Evolutionary conservation across 1,140 invertebrate species (phyloP).

Genomic region (Nephila pilipes): DNA sequence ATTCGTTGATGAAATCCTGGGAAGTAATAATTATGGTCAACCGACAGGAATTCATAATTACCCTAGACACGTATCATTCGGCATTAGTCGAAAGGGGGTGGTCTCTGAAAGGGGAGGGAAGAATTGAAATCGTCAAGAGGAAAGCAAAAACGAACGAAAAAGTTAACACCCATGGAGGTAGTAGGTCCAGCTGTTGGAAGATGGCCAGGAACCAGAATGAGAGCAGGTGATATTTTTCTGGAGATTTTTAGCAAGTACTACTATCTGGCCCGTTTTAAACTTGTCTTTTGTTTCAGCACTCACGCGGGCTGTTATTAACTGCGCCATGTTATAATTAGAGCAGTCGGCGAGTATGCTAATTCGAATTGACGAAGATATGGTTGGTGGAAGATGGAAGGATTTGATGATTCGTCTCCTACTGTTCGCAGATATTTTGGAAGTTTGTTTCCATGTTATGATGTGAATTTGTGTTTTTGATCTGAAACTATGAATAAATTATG

Average conservation of each 20-base stretch:
- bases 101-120: neutral
- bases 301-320: constrained; percentile 2
- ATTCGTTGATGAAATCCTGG: constrained; percentile 63
- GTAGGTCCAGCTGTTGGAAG: constrained; percentile 56
- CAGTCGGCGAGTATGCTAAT: constrained; percentile 25
- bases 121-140: neutral
- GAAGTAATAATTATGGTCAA: constrained; percentile 59
- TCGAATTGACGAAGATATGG: neutral
- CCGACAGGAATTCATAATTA: constrained; percentile 67
- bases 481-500: too few species aligned
- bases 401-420: too few species aligned
- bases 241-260: constrained; percentile 13
- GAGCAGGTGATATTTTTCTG: constrained; percentile 53
- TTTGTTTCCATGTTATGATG: too few species aligned
- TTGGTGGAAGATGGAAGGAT: neutral
- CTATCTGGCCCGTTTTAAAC: neutral
- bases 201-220: neutral
- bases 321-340: neutral
- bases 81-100: constrained; percentile 27
- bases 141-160: constrained; percentile 30
- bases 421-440: too few species aligned
- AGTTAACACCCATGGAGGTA: constrained; percentile 52
- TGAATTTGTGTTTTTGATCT: too few species aligned
- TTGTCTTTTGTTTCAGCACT: constrained; percentile 28
- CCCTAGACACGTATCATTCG: constrained; percentile 67